phyloP scores from a whole-genome alignment of 1,140 invertebrate species.

The Drosophila jambulina region DNA sequence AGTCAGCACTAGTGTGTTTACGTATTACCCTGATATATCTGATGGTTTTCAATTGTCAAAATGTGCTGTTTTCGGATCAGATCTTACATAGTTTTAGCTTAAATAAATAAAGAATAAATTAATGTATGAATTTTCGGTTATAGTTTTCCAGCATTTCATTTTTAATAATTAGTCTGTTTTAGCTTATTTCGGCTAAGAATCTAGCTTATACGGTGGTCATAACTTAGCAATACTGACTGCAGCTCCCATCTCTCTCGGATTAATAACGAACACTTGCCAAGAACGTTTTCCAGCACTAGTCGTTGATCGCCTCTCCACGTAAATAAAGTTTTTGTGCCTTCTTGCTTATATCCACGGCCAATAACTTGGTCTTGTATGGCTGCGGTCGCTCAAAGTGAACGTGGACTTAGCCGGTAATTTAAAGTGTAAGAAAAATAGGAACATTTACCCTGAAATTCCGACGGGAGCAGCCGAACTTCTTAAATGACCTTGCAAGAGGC shows the following conservation, averaged over 20 bases:
- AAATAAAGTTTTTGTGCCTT: slow-evolving; percentile 36
- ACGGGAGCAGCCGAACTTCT: slow-evolving; percentile 18
- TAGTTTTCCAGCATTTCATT: no score
- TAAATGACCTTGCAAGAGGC: slow-evolving; percentile 51
- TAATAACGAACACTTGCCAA: slow-evolving; percentile 18
- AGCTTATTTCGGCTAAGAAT: no score
- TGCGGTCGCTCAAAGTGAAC: slow-evolving; percentile 10
- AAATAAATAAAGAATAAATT: no score
- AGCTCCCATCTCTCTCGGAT: background rate
- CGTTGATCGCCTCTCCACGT: slow-evolving; percentile 38
- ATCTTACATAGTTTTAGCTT: no score
- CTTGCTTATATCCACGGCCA: slow-evolving; percentile 8
- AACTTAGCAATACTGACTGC: no score
- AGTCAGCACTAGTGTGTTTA: background rate
- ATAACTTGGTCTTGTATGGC: slow-evolving; percentile 23
- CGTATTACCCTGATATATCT: no score
- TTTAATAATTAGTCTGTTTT: no score
- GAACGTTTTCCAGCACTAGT: slow-evolving; percentile 15
- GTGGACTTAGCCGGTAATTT: slow-evolving; percentile 22
- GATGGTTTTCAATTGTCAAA: no score
- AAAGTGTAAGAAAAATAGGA: background rate
- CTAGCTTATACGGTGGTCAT: no score
- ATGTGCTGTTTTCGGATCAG: no score
- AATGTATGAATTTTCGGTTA: no score
- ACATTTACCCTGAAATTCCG: background rate